Conservation (phyloP, 2,797 vertebrate genomes). For the Iguana delicatissima region DNA sequence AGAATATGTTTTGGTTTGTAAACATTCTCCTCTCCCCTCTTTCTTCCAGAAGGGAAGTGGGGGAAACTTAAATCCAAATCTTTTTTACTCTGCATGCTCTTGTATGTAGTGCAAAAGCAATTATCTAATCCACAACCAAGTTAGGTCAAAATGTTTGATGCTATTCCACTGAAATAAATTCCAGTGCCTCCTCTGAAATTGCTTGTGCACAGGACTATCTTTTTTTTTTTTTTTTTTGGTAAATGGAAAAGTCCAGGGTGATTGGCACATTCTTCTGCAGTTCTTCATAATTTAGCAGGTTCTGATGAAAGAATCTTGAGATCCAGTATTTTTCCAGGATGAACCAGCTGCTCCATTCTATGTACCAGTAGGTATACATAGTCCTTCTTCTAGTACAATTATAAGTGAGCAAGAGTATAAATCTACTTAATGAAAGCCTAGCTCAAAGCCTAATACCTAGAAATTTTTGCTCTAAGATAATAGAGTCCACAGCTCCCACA, state of each 20-base stretch:
- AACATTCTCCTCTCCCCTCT: neutral
- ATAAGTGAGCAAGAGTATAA: neutral
- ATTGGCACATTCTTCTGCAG: neutral
- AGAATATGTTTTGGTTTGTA: neutral
- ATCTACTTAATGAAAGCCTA: neutral
- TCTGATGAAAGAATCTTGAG: neutral
- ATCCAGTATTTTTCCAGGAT: neutral
- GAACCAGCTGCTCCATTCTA: neutral
- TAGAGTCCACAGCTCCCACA: neutral
- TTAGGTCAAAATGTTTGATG: neutral
- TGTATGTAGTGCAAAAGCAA: neutral
- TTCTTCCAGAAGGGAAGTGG: neutral
- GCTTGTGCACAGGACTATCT: neutral
- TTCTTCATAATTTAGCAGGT: neutral
- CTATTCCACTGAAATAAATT: neutral
- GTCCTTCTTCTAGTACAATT: neutral
- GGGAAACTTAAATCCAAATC: neutral
- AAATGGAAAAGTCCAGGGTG: neutral
- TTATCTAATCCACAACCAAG: neutral
- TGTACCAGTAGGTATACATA: neutral
- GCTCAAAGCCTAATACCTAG: neutral
- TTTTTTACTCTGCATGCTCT: neutral
- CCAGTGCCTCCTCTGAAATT: neutral
- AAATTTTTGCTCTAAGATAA: neutral
- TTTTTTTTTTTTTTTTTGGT: neutral